Evolutionary conservation across 2,797 vertebrate genomes (phyloP).

Genomic region (Esox masquinongy): DNA sequence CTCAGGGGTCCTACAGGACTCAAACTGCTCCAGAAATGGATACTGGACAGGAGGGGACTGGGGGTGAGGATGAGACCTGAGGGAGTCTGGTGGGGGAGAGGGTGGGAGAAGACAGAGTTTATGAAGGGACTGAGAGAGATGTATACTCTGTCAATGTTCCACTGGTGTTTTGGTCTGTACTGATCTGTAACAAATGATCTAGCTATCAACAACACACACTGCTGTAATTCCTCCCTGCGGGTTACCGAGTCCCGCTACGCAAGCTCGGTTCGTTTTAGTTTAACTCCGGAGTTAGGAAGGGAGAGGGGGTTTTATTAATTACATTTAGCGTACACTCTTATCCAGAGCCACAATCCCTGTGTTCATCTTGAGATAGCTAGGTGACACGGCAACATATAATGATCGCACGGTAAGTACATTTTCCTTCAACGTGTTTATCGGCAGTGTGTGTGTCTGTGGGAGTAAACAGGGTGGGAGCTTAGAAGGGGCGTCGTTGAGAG

Average conservation of each 20-base stretch:
- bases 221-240: constrained; percentile 14
- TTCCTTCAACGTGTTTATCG: background rate
- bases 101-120: constrained; percentile 42
- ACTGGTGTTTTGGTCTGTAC: background rate
- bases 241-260: constrained; percentile 30
- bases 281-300: constrained; percentile 6
- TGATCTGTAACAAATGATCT: background rate
- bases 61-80: constrained; percentile 91
- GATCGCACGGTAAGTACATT: too few relatives aligned
- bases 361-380: too few relatives aligned
- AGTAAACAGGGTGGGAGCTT: background rate
- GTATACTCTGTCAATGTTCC: background rate
- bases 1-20: constrained; percentile 94
- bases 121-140: constrained; percentile 24
- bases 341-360: too few relatives aligned
- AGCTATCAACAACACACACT: background rate
- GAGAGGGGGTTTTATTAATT: background rate
- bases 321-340: too few relatives aligned
- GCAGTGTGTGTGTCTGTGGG: background rate
- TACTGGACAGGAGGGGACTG: constrained; percentile 90
- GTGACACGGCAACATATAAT: too few relatives aligned
- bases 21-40: constrained; percentile 95
- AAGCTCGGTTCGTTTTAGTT: constrained; percentile 18
- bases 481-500: too few relatives aligned
- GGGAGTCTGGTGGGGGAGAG: constrained; percentile 81